A percentile compares a stretch with the other conserved stretches of the same genome.
These are phyloP conservation scores for Etheostoma cragini DNA, from an alignment of 2,113 vertebrate species.

Conservation along the genomic window DNA sequence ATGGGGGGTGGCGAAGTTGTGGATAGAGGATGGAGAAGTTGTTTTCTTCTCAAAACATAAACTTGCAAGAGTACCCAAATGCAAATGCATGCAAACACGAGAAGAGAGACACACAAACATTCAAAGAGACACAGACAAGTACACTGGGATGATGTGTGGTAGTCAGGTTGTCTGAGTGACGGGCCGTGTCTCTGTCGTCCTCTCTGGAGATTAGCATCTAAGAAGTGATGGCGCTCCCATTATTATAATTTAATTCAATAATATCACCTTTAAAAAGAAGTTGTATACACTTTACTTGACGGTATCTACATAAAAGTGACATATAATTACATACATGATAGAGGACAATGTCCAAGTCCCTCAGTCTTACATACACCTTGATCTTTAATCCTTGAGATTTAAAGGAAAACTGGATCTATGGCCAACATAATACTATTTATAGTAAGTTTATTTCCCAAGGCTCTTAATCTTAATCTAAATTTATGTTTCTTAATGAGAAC, in stretches of 20 bases:
- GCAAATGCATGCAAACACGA: neutral
- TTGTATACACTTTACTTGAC: no score
- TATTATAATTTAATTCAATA: neutral
- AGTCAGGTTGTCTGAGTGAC: constrained; percentile 10
- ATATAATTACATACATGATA: neutral
- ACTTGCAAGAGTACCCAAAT: neutral
- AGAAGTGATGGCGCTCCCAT: constrained; percentile 3
- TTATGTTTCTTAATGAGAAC: no score
- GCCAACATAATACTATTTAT: no score
- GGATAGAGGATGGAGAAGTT: neutral
- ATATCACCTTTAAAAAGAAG: no score
- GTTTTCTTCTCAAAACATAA: constrained; percentile 8
- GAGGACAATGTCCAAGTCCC: neutral
- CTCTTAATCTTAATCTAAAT: no score
- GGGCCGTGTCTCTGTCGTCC: neutral
- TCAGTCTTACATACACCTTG: no score
- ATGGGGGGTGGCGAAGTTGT: neutral
- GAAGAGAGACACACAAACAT: neutral
- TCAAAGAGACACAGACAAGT: neutral
- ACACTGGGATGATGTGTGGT: neutral
- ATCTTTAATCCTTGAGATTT: neutral
- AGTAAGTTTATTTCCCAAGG: no score
- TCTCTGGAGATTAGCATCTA: constrained; percentile 10
- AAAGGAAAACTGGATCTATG: neutral
- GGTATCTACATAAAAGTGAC: neutral